Evolutionary conservation across 2,113 vertebrate species (phyloP).

Genomic region (Periophthalmodon schlosseri): DNA sequence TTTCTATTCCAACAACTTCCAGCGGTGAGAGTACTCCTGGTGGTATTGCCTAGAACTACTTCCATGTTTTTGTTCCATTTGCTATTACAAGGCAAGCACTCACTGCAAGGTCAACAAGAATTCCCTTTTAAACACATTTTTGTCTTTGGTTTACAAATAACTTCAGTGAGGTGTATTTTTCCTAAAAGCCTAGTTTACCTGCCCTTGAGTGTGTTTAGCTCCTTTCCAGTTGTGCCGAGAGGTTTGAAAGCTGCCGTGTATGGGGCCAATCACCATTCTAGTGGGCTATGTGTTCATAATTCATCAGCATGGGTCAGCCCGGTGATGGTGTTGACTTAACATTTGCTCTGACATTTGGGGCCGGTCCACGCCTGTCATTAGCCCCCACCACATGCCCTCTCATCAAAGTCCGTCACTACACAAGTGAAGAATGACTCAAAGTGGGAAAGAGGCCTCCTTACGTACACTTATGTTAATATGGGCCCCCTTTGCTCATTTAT

Average conservation of each 20-base stretch:
- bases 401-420: conserved; percentile 59
- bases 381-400: conserved; percentile 64
- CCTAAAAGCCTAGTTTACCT: not conserved
- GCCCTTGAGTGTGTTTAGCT: not conserved
- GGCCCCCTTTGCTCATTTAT: conserved; percentile 25
- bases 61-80: not conserved
- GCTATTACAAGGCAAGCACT: not conserved
- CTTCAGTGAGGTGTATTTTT: not conserved
- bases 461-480: conserved; percentile 28
- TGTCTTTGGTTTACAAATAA: not conserved
- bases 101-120: not conserved
- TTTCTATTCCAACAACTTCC: not conserved
- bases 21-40: not conserved
- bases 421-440: not conserved
- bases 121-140: not conserved
- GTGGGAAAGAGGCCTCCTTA: conserved; percentile 15
- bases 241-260: conserved; percentile 26
- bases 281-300: conserved; percentile 66
- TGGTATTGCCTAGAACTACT: not conserved
- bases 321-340: conserved; percentile 76
- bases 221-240: not conserved
- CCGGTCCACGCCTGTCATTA: conserved; percentile 66
- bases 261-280: conserved; percentile 50
- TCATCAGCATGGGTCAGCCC: conserved; percentile 63
- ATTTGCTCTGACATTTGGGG: conserved; percentile 78